Percentiles rank a stretch among this genome's conserved stretches.
These are phyloP conservation scores for Abrostola tripartita DNA, from an alignment of 2,888 invertebrate genomes.

Conservation along the genomic window DNA sequence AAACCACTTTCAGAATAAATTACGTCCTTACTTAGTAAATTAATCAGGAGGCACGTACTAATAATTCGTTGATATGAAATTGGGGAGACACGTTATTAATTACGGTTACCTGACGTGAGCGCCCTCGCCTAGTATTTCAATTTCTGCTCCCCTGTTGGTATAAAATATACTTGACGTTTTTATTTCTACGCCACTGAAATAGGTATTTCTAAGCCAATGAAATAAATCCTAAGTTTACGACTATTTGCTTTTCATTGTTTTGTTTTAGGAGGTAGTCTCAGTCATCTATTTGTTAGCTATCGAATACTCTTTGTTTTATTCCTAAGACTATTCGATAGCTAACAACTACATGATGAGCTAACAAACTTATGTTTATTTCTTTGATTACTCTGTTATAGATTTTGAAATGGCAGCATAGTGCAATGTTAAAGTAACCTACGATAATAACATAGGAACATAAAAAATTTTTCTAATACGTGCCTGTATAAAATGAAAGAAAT, in stretches of 20 bases:
- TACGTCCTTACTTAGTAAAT: background rate
- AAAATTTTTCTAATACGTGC: no score
- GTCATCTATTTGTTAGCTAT: background rate
- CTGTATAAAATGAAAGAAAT: background rate
- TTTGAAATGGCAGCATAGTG: no score
- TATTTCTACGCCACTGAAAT: constrained; percentile 8
- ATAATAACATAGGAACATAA: no score
- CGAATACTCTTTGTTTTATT: background rate
- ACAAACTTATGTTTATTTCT: no score
- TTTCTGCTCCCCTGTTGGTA: constrained; percentile 7
- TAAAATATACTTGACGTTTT: constrained; percentile 6
- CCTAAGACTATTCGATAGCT: no score
- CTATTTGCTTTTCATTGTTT: constrained; percentile 16
- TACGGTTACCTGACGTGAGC: constrained; percentile 4
- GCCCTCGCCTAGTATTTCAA: background rate
- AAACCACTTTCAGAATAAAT: background rate
- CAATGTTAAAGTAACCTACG: no score
- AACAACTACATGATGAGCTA: no score
- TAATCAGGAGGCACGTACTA: background rate
- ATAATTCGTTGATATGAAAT: constrained; percentile 9
- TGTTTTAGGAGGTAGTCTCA: constrained; percentile 6
- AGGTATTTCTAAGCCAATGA: constrained; percentile 1
- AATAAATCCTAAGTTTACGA: constrained; percentile 16
- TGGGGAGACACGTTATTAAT: constrained; percentile 9
- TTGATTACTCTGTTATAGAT: background rate